Percentiles rank a stretch among this genome's conserved stretches.
Conservation (phyloP, 2,113 vertebrate species). For the Pipa parva region DNA sequence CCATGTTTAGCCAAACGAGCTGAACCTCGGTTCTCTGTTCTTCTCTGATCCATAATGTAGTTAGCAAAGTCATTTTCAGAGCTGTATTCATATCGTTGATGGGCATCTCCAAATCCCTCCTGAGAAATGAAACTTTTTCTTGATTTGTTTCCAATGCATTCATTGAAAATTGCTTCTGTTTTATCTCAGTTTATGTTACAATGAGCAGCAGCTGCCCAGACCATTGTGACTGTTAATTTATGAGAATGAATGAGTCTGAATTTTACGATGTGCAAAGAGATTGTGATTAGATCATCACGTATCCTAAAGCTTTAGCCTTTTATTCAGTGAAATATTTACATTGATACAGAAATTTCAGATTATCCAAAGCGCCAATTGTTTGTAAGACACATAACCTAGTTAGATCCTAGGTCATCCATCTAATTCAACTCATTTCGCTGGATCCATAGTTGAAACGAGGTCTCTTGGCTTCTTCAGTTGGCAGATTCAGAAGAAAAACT, state of each 20-base stretch:
- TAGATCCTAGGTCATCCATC: too few relatives aligned
- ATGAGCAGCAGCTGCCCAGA: slow-evolving; percentile 24
- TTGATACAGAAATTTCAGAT: too few relatives aligned
- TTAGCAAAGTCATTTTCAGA: slow-evolving; percentile 19
- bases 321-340: too few relatives aligned
- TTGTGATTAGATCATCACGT: slow-evolving; percentile 21
- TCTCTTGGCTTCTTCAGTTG: too few relatives aligned
- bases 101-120: slow-evolving; percentile 24
- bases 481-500: too few relatives aligned
- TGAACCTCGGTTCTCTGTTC: slow-evolving; percentile 29
- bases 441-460: too few relatives aligned
- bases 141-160: slow-evolving; percentile 32
- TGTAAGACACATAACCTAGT: too few relatives aligned
- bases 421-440: too few relatives aligned
- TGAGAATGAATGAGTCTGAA: not conserved
- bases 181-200: slow-evolving; percentile 35
- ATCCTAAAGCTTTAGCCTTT: too few relatives aligned
- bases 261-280: not conserved
- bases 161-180: slow-evolving; percentile 41
- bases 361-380: too few relatives aligned
- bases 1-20: slow-evolving; percentile 12
- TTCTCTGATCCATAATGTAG: slow-evolving; percentile 30
- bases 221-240: slow-evolving; percentile 23
- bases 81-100: slow-evolving; percentile 22
- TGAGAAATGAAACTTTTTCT: slow-evolving; percentile 35